Percentiles rank a stretch among this genome's conserved stretches.
These are phyloP conservation scores for Aptenodytes patagonicus DNA, from an alignment of 2,113 vertebrate genomes.

Conservation along the genomic window DNA sequence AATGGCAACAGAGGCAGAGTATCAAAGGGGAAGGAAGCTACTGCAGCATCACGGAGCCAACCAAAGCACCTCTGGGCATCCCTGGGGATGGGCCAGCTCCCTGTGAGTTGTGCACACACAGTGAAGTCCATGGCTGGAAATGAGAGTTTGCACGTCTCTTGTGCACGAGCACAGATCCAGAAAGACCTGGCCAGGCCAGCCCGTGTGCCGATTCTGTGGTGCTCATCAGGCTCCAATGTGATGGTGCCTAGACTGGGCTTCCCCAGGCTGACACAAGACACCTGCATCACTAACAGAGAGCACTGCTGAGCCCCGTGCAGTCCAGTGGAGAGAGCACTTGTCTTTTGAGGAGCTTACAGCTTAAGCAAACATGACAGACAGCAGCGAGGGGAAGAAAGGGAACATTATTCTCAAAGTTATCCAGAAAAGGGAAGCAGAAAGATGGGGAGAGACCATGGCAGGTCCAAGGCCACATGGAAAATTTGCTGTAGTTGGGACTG, in stretches of 20 bases:
- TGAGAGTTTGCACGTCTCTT: not conserved
- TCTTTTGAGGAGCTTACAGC: not conserved
- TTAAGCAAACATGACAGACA: not conserved
- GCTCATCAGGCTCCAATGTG: not conserved
- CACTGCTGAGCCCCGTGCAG: not conserved
- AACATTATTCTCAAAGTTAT: not conserved
- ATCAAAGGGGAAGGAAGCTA: not conserved
- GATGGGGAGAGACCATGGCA: not conserved
- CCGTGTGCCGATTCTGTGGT: rapidly evolving
- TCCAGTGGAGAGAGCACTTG: not conserved
- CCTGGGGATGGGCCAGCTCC: not conserved
- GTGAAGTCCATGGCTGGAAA: not conserved
- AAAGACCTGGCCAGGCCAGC: not conserved
- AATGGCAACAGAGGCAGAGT: not conserved
- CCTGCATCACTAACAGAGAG: not conserved
- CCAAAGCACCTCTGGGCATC: not conserved
- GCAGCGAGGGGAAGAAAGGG: not conserved
- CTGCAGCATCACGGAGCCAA: not conserved
- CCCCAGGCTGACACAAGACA: not conserved
- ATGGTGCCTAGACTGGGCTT: not conserved
- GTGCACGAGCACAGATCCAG: rapidly evolving
- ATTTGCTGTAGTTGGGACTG: not conserved
- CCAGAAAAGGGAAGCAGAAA: not conserved
- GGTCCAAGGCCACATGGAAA: not conserved
- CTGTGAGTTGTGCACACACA: rapidly evolving